phyloP scores from a whole-genome alignment of 2,113 vertebrate genomes.

The Spea multiplicata region DNA sequence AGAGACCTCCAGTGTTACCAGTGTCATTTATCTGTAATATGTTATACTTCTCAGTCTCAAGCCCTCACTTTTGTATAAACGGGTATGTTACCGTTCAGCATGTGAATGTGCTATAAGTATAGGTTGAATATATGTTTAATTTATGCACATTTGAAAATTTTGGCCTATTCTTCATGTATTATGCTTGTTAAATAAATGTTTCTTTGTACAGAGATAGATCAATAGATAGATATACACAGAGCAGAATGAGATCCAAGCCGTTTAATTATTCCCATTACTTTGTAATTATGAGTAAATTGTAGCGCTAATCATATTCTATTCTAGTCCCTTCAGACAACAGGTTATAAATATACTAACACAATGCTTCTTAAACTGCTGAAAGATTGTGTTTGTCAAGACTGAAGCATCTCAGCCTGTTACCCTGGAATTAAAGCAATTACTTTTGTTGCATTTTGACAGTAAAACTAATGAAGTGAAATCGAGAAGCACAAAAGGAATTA shows the following conservation, averaged over 20 bases:
- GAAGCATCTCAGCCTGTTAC: slow-evolving; percentile 48
- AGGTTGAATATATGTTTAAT: not conserved
- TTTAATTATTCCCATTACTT: slow-evolving; percentile 49
- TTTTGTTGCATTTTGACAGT: slow-evolving; percentile 50
- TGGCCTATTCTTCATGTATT: slow-evolving; percentile 21
- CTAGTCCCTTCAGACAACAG: slow-evolving; percentile 46
- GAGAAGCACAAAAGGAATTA: slow-evolving; percentile 49
- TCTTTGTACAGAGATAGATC: slow-evolving; percentile 18
- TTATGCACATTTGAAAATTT: slow-evolving; percentile 9
- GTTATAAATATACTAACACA: slow-evolving; percentile 49
- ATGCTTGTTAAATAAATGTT: slow-evolving; percentile 20
- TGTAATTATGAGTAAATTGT: slow-evolving; percentile 48
- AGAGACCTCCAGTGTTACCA: no score
- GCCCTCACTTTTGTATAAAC: no score
- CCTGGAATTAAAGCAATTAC: slow-evolving; percentile 50
- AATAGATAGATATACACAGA: slow-evolving; percentile 21
- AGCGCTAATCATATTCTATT: slow-evolving; percentile 48
- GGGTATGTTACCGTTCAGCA: no score
- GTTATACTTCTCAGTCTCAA: no score
- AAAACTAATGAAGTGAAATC: slow-evolving; percentile 49
- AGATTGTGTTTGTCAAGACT: slow-evolving; percentile 48
- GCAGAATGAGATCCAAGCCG: slow-evolving; percentile 34
- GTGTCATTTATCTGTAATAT: no score
- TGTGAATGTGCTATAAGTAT: no score
- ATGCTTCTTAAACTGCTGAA: slow-evolving; percentile 48